Base-by-base conservation (phyloP, 2,888 invertebrate species). In the Diogma glabrata region DNA sequence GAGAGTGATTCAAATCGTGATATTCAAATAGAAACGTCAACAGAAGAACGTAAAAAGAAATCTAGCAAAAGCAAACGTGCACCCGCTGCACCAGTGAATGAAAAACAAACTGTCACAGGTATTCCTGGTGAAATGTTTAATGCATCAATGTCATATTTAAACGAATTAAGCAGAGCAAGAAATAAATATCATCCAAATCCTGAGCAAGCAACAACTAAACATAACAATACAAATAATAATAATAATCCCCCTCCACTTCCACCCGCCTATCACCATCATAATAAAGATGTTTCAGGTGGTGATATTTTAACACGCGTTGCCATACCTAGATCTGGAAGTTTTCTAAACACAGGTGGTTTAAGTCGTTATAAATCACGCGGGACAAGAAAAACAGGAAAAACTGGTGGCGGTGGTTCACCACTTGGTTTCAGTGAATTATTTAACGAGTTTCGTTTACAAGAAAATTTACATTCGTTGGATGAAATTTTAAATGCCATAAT, bases 401-500 rank as follows among this genome's bases (percentile, higher is more conserved):
- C 56, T 33, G 53, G 28, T 30, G 56, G 57, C 8, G 67, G 63
- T 24, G 67, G 69, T 49, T 87, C 88, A 57, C 88, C 88, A 50
- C 72, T 89, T 60, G 89, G 89, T 61, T 87, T 89, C 71, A 85
- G 84, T 64, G 89, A 89, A 72, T 75, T 89, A 60, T 89, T 89
- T 67, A 86, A 87, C 67, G 89, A 89, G 73, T 85, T 89, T 63
- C 80, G 87, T 60, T 79, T 87, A 61, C 88, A 90, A 70, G 90
- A 90, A 72, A 89, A 89, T 61, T 76, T 90, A 49, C 86, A 87
- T 64, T 89, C 87, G 52, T 80, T 90, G 71, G 90, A 91, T 64
- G 89, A 89, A 61, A 89, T 89, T 60, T 74, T 92, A 48, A 86
- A 84, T 61, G 86, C 87, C 63, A 91, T 92, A 64, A 88, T 92